Base-by-base conservation (phyloP, 2,113 vertebrate species). In the Corythaixoides concolor region DNA sequence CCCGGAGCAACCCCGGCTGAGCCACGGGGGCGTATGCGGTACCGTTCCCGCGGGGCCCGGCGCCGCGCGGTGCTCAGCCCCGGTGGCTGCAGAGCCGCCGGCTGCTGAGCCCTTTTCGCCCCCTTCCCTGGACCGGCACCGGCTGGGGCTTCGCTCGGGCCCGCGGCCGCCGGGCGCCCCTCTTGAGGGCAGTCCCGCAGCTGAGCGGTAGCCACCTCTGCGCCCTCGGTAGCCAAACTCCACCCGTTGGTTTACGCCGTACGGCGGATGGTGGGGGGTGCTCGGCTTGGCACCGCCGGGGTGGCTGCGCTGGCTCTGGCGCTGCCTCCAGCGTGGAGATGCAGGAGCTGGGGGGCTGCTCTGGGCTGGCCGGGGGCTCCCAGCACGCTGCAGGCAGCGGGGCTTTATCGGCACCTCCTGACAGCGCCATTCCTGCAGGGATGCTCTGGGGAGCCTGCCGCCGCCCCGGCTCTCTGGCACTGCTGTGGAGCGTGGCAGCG, bases 401-500 rank as follows among this genome's bases (percentile, higher is more conserved):
- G 24, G 18, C 55, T 52, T 52, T 49, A 23, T 43, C 5, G 3
- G 45, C 68, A 20, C 15, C 41, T 55, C 21, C 68, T 14, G 64
- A 3, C 0, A 7, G 0, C 1, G 7, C 20, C 2, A 0, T 55
- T 35, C 33, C 9, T 0, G 2, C 47, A 3, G 52, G 26, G 70
- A 12, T 32, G 0, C 52, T 39, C 1, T 1, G 39, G 39, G 1
- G 33, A 21, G 11, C 39, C 33, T 27, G n/a, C 12, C 0, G 24
- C 68, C 49, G 39, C 16, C 70, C 70, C 39, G 1, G 39, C 12
- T 30, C 28, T 24, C 39, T 0, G 0, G 66, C 59, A 43, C 33
- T 0, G 4, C 30, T 0, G 2, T 9, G 2, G 1, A 15, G 15
- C 3, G 1, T 1, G 7, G 23, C 3, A 7, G 4, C 0, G 0